Percentiles rank a stretch among this genome's conserved stretches.
Evolutionary conservation across 2,113 vertebrate species (phyloP).

Genomic region (Mus spicilegus): DNA sequence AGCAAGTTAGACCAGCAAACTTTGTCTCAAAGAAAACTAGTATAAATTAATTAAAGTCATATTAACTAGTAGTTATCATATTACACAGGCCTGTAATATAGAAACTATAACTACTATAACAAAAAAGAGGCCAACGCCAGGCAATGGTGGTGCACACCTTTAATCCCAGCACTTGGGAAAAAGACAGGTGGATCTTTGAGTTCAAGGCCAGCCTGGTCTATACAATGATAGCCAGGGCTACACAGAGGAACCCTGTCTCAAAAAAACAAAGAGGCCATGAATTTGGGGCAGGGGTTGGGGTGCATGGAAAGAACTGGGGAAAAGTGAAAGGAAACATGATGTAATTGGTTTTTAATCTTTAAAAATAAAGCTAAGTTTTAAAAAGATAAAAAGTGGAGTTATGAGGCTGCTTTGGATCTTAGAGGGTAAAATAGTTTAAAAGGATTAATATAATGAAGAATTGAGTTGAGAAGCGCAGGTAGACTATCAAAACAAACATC

Average conservation of each 20-base stretch:
- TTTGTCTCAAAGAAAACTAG: background rate
- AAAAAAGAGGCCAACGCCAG: background rate
- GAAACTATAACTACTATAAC: background rate
- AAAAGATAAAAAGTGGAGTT: background rate
- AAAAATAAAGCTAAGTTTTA: background rate
- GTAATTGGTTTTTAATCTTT: background rate
- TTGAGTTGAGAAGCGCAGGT: background rate
- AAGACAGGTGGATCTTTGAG: background rate
- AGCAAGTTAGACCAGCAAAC: background rate
- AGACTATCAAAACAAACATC: slow-evolving; percentile 48
- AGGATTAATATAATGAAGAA: background rate
- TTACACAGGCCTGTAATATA: background rate
- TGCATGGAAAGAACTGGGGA: background rate
- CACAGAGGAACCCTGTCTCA: background rate
- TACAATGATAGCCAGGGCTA: background rate
- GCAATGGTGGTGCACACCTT: background rate
- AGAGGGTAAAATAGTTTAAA: background rate
- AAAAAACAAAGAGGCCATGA: background rate
- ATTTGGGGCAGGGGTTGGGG: background rate
- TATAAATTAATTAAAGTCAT: background rate
- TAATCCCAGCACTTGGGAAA: background rate
- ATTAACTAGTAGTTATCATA: background rate
- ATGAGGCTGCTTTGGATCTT: background rate
- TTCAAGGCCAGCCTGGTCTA: background rate
- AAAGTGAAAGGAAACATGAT: background rate